phyloP scores from a whole-genome alignment of 1,140 invertebrate species.

The Megalopta genalis region DNA sequence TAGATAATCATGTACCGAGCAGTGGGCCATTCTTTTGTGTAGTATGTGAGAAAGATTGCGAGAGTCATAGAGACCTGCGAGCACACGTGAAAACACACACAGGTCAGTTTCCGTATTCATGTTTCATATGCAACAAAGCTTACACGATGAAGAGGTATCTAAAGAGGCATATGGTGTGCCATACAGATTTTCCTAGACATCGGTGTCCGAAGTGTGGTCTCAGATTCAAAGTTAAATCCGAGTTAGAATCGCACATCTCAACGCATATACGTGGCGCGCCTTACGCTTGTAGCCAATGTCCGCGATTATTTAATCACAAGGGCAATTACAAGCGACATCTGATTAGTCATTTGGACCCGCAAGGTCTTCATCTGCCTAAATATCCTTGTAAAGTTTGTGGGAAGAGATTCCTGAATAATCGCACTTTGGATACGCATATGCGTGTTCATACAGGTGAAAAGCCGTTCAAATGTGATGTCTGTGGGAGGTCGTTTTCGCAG shows the following conservation, averaged over 20 bases:
- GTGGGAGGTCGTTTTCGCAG: slow-evolving; percentile 80
- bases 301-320: slow-evolving; percentile 75
- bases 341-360: slow-evolving; percentile 72
- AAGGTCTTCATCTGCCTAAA: slow-evolving; percentile 71
- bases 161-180: slow-evolving; percentile 82
- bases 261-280: slow-evolving; percentile 67
- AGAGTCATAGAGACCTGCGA: slow-evolving; percentile 68
- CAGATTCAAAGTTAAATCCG: slow-evolving; percentile 71
- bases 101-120: slow-evolving; percentile 82
- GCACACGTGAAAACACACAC: slow-evolving; percentile 80
- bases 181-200: slow-evolving; percentile 81
- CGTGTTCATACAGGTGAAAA: slow-evolving; percentile 86
- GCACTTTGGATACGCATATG: slow-evolving; percentile 77
- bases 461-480: slow-evolving; percentile 80
- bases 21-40: slow-evolving; percentile 77
- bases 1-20: slow-evolving; percentile 74
- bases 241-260: slow-evolving; percentile 70
- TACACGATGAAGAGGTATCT: slow-evolving; percentile 81
- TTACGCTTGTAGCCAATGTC: slow-evolving; percentile 77
- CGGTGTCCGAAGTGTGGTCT: slow-evolving; percentile 76
- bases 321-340: slow-evolving; percentile 76
- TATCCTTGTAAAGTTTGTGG: slow-evolving; percentile 81
- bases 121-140: slow-evolving; percentile 81
- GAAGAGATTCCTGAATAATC: slow-evolving; percentile 79
- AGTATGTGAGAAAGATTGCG: slow-evolving; percentile 77